Percentiles rank a stretch among this genome's conserved stretches.
These are phyloP conservation scores for Ommatoiulus sabulosus DNA, from an alignment of 2,888 invertebrate species.

Conservation along the genomic window DNA sequence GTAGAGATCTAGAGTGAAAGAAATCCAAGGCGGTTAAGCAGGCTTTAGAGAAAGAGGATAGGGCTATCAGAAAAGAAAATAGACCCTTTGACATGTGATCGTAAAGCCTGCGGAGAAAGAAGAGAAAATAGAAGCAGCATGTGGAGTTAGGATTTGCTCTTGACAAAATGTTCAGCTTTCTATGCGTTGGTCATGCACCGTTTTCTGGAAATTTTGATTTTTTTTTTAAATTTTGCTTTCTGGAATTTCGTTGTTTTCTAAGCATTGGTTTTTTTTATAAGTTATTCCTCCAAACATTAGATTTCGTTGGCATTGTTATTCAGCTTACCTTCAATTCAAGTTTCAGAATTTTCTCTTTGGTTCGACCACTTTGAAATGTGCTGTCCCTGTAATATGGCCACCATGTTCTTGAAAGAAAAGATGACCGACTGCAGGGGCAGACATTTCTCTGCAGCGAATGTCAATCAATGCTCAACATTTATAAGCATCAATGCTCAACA, in stretches of 20 bases:
- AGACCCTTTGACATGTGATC: slow-evolving; percentile 6
- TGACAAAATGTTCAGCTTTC: background rate
- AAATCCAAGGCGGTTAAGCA: slow-evolving; percentile 25
- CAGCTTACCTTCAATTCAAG: too few species aligned
- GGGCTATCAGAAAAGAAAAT: slow-evolving; percentile 41
- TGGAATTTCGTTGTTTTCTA: background rate
- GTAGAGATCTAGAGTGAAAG: slow-evolving; percentile 12
- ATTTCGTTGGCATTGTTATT: too few species aligned
- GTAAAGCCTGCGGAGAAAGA: slow-evolving; percentile 45
- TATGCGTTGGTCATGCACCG: background rate
- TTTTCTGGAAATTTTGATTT: background rate
- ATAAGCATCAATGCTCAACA: too few species aligned
- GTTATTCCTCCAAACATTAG: background rate
- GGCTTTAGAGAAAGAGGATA: slow-evolving; percentile 35
- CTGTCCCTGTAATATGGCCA: too few species aligned
- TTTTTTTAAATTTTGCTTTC: background rate
- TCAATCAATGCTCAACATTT: too few species aligned
- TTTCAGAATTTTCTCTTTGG: too few species aligned
- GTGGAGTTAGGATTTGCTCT: slow-evolving; percentile 45
- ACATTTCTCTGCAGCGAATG: too few species aligned
- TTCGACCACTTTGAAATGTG: too few species aligned
- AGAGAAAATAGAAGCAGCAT: slow-evolving; percentile 41
- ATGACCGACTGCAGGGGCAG: too few species aligned
- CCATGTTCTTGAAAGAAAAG: too few species aligned
- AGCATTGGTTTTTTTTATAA: background rate